Evolutionary conservation across 2,113 vertebrate species (phyloP).

Genomic region (Leuciscus idus): DNA sequence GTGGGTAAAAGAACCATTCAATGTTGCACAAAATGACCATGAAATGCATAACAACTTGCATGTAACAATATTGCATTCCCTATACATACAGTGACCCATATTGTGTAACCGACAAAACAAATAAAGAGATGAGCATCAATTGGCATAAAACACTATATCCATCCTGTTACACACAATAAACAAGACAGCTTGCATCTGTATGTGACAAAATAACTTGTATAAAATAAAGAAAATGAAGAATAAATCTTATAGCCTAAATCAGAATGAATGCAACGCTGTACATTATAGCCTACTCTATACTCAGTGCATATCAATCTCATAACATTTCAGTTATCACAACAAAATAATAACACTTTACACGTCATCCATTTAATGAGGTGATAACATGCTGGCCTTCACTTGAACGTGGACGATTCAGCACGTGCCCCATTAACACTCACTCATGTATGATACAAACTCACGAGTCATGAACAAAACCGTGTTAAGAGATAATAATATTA

Average conservation of each 20-base stretch:
- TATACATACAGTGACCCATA: neutral
- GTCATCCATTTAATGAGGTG: neutral
- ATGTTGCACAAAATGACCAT: neutral
- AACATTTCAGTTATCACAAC: neutral
- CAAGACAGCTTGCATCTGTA: too few relatives aligned
- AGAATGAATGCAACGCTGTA: too few relatives aligned
- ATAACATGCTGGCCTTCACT: neutral
- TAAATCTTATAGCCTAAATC: too few relatives aligned
- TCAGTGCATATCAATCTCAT: neutral
- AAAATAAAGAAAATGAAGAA: too few relatives aligned
- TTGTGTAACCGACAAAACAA: too few relatives aligned
- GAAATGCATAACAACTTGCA: neutral
- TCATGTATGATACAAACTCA: neutral
- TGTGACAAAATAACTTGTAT: too few relatives aligned
- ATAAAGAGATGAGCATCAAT: too few relatives aligned
- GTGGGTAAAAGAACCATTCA: too few relatives aligned
- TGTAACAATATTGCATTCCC: neutral
- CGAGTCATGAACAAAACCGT: neutral
- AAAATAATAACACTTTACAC: neutral
- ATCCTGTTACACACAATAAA: too few relatives aligned
- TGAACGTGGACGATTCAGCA: neutral
- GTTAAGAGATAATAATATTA: neutral
- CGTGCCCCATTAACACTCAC: neutral
- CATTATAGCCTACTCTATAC: too few relatives aligned
- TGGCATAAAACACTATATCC: too few relatives aligned